Percentiles rank a stretch among this genome's conserved stretches.
Evolutionary conservation across 2,113 vertebrate species (phyloP).

Genomic region (Hyaena hyaena): DNA sequence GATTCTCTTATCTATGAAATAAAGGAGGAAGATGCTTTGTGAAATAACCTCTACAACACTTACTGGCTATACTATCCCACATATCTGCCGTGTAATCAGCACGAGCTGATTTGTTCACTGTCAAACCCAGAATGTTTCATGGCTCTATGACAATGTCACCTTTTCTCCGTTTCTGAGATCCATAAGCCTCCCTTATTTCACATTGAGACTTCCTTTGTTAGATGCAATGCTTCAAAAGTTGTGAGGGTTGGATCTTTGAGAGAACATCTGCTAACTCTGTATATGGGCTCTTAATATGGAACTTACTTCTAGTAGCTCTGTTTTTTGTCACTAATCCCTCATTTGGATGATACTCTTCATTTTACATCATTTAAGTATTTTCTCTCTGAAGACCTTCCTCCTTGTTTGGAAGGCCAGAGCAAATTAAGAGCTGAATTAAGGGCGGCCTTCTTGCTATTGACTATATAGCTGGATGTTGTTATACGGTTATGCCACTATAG

Average conservation of each 20-base stretch:
- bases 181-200: not conserved
- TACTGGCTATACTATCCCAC: not conserved
- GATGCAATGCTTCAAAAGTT: not conserved
- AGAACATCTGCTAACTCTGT: not conserved
- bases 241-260: not conserved
- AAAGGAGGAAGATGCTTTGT: not conserved
- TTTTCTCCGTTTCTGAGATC: not conserved
- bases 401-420: not conserved
- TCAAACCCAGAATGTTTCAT: not conserved
- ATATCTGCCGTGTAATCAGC: not conserved
- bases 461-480: not conserved
- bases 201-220: not conserved
- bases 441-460: not conserved
- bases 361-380: not conserved
- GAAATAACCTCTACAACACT: not conserved
- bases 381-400: not conserved
- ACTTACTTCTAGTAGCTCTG: not conserved
- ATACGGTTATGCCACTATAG: not conserved
- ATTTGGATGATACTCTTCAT: not conserved
- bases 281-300: not conserved
- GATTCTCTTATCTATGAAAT: not conserved
- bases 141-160: not conserved
- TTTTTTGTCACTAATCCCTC: not conserved
- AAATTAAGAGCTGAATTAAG: not conserved
- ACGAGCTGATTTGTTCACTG: not conserved